phyloP scores from a whole-genome alignment of 2,888 invertebrate genomes.

The Limnephilus marmoratus region DNA sequence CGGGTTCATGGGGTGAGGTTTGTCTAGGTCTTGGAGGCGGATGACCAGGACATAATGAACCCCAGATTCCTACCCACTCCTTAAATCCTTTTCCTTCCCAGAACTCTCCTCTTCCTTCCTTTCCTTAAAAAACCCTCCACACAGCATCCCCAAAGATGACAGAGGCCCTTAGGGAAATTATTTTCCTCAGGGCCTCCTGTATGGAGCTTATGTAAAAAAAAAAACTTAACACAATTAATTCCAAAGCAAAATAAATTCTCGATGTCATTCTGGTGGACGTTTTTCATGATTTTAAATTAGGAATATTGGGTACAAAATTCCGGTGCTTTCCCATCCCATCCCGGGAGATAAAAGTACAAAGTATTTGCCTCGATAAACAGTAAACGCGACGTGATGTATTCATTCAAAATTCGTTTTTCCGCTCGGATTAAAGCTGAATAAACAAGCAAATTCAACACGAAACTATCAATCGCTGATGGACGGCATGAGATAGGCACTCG shows the following conservation, averaged over 20 bases:
- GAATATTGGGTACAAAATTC: not conserved
- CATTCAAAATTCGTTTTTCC: slow-evolving; percentile 44
- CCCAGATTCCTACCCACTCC: no score
- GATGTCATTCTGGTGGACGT: not conserved
- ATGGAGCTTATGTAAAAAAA: no score
- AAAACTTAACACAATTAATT: no score
- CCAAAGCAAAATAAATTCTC: not conserved
- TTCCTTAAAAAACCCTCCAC: no score
- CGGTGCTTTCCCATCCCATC: not conserved
- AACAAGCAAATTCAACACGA: slow-evolving; percentile 4
- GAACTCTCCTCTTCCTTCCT: no score
- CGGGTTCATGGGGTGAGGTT: no score
- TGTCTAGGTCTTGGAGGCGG: no score
- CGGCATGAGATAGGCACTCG: not conserved
- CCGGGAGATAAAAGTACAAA: not conserved
- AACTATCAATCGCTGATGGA: slow-evolving; percentile 32
- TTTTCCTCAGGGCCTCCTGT: no score
- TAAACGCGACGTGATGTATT: slow-evolving; percentile 19
- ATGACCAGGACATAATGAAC: no score
- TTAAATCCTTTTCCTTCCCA: no score
- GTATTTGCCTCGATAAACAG: slow-evolving; percentile 48
- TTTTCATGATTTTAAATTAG: not conserved
- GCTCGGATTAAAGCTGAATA: slow-evolving; percentile 23
- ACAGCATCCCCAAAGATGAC: no score
- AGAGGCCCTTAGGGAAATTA: no score